These are phyloP conservation scores for Ispidina picta DNA, from an alignment of 2,797 vertebrate genomes.

Conservation along the genomic window DNA sequence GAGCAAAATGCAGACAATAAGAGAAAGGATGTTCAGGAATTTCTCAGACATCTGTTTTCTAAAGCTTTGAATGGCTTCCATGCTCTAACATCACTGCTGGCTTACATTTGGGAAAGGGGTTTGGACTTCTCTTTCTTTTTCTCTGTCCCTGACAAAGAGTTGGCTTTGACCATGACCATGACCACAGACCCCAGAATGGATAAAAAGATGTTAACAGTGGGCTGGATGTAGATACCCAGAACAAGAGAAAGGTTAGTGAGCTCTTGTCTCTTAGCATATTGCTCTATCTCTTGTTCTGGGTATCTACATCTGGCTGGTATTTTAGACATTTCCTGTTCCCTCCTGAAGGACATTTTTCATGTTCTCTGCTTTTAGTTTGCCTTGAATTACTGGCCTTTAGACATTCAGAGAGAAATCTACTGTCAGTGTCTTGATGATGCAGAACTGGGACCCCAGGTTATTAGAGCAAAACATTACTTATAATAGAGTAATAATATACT, in stretches of 20 bases:
- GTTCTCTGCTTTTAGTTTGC: not conserved
- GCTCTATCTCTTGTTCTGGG: not conserved
- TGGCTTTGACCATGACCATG: not conserved
- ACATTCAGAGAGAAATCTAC: not conserved
- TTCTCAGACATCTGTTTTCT: not conserved
- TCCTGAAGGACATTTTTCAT: not conserved
- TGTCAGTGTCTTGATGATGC: not conserved
- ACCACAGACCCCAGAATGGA: not conserved
- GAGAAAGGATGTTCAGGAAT: not conserved
- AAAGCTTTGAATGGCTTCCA: not conserved
- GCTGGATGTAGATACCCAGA: not conserved
- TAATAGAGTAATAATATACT: not conserved
- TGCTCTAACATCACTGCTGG: not conserved
- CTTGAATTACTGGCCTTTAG: not conserved
- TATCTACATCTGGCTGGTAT: not conserved
- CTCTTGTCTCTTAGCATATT: not conserved
- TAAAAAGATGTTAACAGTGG: not conserved
- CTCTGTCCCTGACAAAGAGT: not conserved
- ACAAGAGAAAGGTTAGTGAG: not conserved
- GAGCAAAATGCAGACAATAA: not conserved
- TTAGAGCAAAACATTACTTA: not conserved
- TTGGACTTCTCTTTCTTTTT: not conserved
- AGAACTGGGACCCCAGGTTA: not conserved
- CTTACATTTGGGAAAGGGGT: not conserved
- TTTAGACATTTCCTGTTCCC: not conserved